Base-by-base conservation (phyloP, 2,113 vertebrate species). In the Aplodontia rufa region DNA sequence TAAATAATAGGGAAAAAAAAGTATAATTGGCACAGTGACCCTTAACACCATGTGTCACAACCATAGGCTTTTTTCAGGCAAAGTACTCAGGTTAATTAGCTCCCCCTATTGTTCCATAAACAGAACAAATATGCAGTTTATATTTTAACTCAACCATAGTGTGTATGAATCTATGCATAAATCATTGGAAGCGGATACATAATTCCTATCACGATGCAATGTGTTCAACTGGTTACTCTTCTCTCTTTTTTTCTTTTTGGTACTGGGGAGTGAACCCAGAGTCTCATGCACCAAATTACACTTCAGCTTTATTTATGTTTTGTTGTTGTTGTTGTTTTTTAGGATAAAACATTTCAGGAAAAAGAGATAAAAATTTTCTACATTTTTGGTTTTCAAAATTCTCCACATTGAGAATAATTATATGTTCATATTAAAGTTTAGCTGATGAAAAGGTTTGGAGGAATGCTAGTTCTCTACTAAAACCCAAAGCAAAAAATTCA, bases 311-410 rank as follows among this genome's bases (percentile, higher is more conserved):
- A 85, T 20, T 83, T 89, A 47, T 79, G 1, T 45, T 75, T 68
- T n/a, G n/a, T n/a, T n/a, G n/a, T n/a, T n/a, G n/a, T n/a, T n/a
- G n/a, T n/a, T n/a, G n/a, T n/a, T n/a, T 47, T 53, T 90, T 30
- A 71, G 22, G 47, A 60, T 47, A 93, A 95, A 81, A 64, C 62
- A 64, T 69, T 83, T 94, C 55, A 97, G 60, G 96, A 93, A 86
- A 91, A 78, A 76, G 37, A 83, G 85, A 96, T 17, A 0, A 83
- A 62, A 69, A 12, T 60, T 94, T 85, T 72, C 40, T 42, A 58
- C n/a, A 79, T 64, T 91, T 80, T 96, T 78, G 5, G 17, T 86
- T 93, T 78, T 60, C 49, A 91, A 87, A 92, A 32, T 62, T 87
- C 20, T 78, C 28, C 42, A 49, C 32, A 13, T 79, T 78, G 26